Conservation (phyloP, 2,113 vertebrate species). For the Hippopotamus amphibius region DNA sequence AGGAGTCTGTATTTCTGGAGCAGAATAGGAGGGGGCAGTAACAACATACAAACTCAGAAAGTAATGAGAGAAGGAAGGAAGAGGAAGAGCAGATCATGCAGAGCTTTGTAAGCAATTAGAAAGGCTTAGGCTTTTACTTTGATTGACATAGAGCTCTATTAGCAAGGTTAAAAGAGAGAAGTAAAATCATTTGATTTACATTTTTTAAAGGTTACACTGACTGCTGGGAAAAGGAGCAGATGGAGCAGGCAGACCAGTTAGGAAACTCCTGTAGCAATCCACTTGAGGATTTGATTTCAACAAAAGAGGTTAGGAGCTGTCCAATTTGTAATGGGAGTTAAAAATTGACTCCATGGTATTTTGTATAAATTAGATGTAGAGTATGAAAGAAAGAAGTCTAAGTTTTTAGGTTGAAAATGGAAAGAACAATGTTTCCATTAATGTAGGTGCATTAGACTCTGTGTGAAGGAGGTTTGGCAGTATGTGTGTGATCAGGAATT, state of each 20-base stretch:
- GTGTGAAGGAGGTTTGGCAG: background rate
- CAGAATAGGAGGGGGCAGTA: background rate
- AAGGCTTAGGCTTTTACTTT: background rate
- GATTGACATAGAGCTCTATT: background rate
- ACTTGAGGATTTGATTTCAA: background rate
- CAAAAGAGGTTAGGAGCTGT: background rate
- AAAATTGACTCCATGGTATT: background rate
- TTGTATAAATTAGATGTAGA: background rate
- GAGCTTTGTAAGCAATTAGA: slow-evolving; percentile 10
- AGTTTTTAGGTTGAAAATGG: background rate
- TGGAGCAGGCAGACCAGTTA: background rate
- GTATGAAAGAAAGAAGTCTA: background rate
- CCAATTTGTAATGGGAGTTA: background rate
- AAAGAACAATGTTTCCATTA: background rate
- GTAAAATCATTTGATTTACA: slow-evolving; percentile 5
- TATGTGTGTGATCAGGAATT: background rate
- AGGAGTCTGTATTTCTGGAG: background rate
- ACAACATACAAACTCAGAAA: background rate
- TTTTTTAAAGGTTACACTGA: slow-evolving; percentile 14
- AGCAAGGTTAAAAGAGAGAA: background rate
- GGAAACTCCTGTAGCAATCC: background rate
- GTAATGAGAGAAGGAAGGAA: background rate
- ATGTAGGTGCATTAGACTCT: background rate
- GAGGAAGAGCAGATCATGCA: background rate
- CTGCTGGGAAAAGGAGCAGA: background rate